phyloP scores from a whole-genome alignment of 2,797 vertebrate species.

The Catamblyrhynchus diadema region DNA sequence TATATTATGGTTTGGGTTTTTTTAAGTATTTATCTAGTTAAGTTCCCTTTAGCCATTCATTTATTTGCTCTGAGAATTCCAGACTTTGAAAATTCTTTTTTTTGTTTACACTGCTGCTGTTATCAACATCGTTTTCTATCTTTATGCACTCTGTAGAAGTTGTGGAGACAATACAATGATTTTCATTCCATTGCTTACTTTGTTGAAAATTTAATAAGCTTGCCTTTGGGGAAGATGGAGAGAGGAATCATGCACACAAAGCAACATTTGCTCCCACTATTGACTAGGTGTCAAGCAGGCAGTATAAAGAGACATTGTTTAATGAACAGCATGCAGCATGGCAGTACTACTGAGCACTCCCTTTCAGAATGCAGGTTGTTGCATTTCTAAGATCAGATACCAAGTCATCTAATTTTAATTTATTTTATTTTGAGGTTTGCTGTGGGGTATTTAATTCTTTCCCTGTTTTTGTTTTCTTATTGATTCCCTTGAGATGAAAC shows the following conservation, averaged over 20 bases:
- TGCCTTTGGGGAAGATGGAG: background rate
- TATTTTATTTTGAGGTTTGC: background rate
- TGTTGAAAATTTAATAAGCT: background rate
- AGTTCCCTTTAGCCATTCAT: background rate
- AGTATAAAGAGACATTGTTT: background rate
- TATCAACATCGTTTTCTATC: background rate
- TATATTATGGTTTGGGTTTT: background rate
- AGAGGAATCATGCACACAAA: background rate
- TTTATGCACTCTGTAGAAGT: background rate
- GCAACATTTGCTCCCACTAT: background rate
- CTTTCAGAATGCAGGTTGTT: background rate
- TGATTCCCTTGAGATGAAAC: background rate
- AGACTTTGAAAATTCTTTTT: background rate
- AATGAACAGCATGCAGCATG: background rate
- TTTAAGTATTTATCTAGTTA: background rate
- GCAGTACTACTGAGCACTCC: background rate
- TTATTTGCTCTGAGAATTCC: background rate
- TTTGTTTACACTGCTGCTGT: background rate
- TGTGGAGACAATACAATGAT: background rate
- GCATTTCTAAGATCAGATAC: background rate
- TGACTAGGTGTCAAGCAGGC: background rate
- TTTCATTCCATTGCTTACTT: background rate
- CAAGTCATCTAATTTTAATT: background rate
- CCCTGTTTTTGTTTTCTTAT: background rate
- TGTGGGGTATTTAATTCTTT: background rate